Conservation (phyloP, 1,140 invertebrate genomes). For the Rhopalosiphum maidis region DNA sequence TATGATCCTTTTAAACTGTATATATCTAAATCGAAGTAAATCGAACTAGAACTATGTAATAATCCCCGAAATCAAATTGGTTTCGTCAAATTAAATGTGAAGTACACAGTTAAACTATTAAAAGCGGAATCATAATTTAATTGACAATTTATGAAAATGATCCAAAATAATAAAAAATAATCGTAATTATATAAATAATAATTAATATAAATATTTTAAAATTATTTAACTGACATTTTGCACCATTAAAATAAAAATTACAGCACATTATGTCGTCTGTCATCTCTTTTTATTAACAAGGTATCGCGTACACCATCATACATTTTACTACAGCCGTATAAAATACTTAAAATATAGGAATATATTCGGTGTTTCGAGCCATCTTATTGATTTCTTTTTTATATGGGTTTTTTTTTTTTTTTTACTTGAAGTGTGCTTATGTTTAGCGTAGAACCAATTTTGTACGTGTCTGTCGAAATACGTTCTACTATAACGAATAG, state of each 20-base stretch:
- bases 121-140: not conserved
- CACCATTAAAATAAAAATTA: not conserved
- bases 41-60: not conserved
- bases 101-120: not conserved
- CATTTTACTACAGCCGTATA: not conserved
- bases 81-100: too few species aligned
- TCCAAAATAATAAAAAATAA: not conserved
- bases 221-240: not conserved
- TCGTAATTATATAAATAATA: too few species aligned
- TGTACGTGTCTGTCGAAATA: not conserved
- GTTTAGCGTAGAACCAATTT: not conserved
- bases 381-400: not conserved
- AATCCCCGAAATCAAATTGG: not conserved
- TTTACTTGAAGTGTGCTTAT: not conserved
- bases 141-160: not conserved
- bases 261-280: not conserved
- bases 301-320: not conserved
- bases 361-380: not conserved
- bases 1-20: not conserved
- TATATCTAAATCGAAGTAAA: not conserved
- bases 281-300: not conserved
- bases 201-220: not conserved
- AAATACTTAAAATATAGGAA: not conserved
- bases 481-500: not conserved
- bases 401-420: not conserved